phyloP scores from a whole-genome alignment of 2,888 invertebrate genomes.

The Dyspetes luteomarginatus region DNA sequence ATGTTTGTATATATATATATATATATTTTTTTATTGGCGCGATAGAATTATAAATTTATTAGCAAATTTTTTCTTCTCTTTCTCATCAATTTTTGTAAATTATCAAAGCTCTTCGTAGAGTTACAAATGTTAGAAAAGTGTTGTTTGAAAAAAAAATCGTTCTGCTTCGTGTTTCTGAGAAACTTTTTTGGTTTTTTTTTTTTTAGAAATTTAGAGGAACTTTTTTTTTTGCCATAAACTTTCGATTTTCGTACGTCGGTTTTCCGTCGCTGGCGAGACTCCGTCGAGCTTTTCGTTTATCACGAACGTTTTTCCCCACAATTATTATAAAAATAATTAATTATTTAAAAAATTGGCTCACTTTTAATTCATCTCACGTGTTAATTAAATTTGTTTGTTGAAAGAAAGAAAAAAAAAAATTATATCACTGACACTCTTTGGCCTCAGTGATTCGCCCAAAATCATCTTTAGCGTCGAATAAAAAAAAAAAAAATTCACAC shows the following conservation, averaged over 20 bases:
- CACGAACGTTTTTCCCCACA: too few relatives aligned
- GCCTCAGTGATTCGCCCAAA: neutral
- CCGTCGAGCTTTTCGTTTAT: too few relatives aligned
- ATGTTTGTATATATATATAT: too few relatives aligned
- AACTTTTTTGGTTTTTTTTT: neutral
- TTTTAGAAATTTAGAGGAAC: neutral
- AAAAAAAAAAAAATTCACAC: slow-evolving; percentile 9
- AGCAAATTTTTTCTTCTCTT: neutral
- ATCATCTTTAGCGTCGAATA: neutral
- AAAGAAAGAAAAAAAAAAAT: neutral
- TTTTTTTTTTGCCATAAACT: neutral
- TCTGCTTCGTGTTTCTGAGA: too few relatives aligned
- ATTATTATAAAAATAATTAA: too few relatives aligned
- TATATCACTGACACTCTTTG: neutral
- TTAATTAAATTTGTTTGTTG: neutral
- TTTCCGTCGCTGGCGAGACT: too few relatives aligned
- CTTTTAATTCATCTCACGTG: neutral
- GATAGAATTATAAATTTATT: slow-evolving; percentile 4
- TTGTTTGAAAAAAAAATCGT: slow-evolving; percentile 6
- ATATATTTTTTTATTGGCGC: neutral
- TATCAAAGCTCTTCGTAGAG: neutral
- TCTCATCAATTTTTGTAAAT: neutral
- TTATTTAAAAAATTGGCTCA: too few relatives aligned
- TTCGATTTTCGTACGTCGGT: neutral
- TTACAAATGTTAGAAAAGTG: slow-evolving; percentile 40